Conservation (phyloP, 2,888 invertebrate species). For the Sinohyriopsis cumingii region DNA sequence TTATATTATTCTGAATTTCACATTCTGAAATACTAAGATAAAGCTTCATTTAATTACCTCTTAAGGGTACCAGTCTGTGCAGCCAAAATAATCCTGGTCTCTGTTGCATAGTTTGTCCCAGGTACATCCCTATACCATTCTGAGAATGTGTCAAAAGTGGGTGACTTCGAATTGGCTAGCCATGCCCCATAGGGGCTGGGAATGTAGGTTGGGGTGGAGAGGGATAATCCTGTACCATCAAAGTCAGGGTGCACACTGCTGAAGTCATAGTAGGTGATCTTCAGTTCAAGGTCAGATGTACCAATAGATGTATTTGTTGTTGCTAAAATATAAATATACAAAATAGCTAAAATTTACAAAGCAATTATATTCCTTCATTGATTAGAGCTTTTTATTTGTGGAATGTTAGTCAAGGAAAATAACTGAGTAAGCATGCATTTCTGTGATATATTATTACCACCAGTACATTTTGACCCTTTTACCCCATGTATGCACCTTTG, state of each 20-base stretch:
- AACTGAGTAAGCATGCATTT: too few species aligned
- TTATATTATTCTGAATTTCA: too few species aligned
- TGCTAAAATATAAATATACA: slow-evolving; percentile 5
- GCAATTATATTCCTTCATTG: too few species aligned
- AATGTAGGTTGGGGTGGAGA: slow-evolving; percentile 39
- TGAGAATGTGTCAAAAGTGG: slow-evolving; percentile 51
- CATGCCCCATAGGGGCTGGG: slow-evolving; percentile 50
- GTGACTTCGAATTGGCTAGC: slow-evolving; percentile 41
- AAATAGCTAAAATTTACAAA: slow-evolving; percentile 4
- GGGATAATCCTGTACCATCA: slow-evolving; percentile 6
- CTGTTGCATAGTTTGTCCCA: slow-evolving; percentile 12
- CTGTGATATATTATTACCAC: too few species aligned
- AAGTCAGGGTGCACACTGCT: slow-evolving; percentile 36
- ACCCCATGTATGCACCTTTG: too few species aligned
- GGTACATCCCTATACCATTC: slow-evolving; percentile 45
- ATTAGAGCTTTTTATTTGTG: too few species aligned
- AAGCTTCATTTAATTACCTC: slow-evolving; percentile 4
- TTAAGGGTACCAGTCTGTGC: slow-evolving; percentile 16
- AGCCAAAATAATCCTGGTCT: slow-evolving; percentile 17
- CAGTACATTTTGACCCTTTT: too few species aligned
- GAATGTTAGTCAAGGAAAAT: too few species aligned
- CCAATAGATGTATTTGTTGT: too few species aligned
- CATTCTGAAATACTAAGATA: too few species aligned
- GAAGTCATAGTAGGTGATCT: slow-evolving; percentile 44
- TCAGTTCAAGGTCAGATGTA: slow-evolving; percentile 20